Evolutionary conservation across 2,113 vertebrate species (phyloP).

Genomic region (Marmota monax): DNA sequence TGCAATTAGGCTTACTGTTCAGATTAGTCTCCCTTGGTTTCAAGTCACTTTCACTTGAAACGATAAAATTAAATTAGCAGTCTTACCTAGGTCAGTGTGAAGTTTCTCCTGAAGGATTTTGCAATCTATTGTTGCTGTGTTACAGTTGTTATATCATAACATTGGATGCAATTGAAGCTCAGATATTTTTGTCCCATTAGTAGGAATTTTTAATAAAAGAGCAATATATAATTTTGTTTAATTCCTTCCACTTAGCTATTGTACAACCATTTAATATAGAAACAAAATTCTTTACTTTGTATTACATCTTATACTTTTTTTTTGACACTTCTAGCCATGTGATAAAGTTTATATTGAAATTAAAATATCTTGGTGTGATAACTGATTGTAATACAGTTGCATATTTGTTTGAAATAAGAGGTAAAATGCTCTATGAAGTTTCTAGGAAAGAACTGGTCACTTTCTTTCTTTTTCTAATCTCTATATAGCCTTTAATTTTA

Average conservation of each 20-base stretch:
- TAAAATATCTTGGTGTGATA: neutral
- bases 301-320: neutral
- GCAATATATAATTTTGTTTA: conserved; percentile 47
- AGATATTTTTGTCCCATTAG: neutral
- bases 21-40: conserved; percentile 79
- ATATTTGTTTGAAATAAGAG: conserved; percentile 9
- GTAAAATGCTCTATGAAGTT: neutral
- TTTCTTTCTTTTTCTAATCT: neutral
- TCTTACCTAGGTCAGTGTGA: conserved; percentile 56
- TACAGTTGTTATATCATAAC: neutral
- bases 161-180: neutral
- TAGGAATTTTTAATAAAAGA: conserved; percentile 51
- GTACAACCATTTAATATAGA: neutral
- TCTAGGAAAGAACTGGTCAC: neutral
- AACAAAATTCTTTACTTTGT: conserved; percentile 14
- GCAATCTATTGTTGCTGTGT: conserved; percentile 9
- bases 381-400: neutral
- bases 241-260: conserved; percentile 32
- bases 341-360: conserved; percentile 32
- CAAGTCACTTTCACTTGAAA: conserved; percentile 81
- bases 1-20: conserved; percentile 79
- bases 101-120: conserved; percentile 60
- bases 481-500: neutral
- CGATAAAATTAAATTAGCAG: conserved; percentile 82
- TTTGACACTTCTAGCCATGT: neutral